Evolutionary conservation across 2,888 invertebrate genomes (phyloP).

Genomic region (Sericinus montela): DNA sequence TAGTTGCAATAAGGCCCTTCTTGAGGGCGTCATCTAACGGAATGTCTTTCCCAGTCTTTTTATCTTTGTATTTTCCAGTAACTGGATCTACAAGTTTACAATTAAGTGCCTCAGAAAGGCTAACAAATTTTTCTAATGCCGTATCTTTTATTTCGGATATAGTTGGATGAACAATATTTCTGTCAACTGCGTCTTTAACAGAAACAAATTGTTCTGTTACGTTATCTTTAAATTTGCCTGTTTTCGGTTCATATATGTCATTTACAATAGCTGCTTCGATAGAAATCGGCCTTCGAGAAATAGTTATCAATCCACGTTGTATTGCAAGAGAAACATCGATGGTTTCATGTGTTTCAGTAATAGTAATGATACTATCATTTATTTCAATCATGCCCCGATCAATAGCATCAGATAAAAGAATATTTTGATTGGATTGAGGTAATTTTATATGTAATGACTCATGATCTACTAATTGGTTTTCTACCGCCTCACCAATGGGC

Average conservation of each 20-base stretch:
- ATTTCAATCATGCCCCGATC: constrained; percentile 89
- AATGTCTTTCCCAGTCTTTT: constrained; percentile 83
- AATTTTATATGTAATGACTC: constrained; percentile 87
- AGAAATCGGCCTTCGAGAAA: constrained; percentile 86
- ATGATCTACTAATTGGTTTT: constrained; percentile 86
- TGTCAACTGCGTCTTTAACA: constrained; percentile 87
- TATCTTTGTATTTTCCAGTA: constrained; percentile 86
- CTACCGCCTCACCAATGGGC: constrained; percentile 87
- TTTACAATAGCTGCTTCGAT: constrained; percentile 87
- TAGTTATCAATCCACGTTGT: constrained; percentile 83
- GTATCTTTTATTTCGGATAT: constrained; percentile 90
- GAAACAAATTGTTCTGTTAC: constrained; percentile 85
- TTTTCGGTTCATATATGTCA: constrained; percentile 83
- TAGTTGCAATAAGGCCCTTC: constrained; percentile 84
- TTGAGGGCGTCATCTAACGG: constrained; percentile 85
- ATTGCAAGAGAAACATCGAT: constrained; percentile 86
- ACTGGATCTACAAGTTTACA: constrained; percentile 83
- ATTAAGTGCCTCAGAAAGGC: constrained; percentile 86
- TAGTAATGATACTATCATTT: constrained; percentile 84
- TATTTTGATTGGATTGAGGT: constrained; percentile 85
- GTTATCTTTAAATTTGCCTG: constrained; percentile 85
- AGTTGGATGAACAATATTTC: constrained; percentile 89
- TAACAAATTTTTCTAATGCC: constrained; percentile 83
- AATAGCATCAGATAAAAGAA: constrained; percentile 89
- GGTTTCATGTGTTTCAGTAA: constrained; percentile 83